Conservation (phyloP, 2,113 vertebrate species). For the Callocephalon fimbriatum region DNA sequence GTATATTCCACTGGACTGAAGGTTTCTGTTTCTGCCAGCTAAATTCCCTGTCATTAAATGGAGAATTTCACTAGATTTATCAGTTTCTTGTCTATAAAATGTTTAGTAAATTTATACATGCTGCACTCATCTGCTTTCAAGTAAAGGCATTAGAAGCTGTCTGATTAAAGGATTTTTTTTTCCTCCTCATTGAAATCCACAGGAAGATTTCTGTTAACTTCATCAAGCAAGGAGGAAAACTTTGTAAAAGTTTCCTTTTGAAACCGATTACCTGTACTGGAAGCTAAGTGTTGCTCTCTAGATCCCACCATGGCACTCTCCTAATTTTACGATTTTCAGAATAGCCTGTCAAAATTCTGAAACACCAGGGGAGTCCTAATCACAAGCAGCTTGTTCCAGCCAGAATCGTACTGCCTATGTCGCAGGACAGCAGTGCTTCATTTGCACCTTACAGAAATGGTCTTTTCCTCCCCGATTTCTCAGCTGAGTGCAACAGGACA, state of each 20-base stretch:
- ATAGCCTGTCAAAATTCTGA: slow-evolving; percentile 19
- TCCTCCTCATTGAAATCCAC: background rate
- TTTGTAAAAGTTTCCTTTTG: background rate
- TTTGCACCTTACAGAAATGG: slow-evolving; percentile 42
- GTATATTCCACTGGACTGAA: background rate
- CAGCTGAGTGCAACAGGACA: background rate
- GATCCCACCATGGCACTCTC: background rate
- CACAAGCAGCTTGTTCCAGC: background rate
- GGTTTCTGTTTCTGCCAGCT: background rate
- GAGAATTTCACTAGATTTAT: background rate
- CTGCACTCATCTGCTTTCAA: background rate
- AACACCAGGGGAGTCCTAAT: background rate
- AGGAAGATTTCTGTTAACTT: background rate
- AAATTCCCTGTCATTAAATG: background rate
- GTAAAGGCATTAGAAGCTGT: background rate
- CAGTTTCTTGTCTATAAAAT: background rate
- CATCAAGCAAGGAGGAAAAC: background rate
- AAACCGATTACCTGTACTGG: background rate
- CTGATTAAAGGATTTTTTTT: background rate
- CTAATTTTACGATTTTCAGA: slow-evolving; percentile 15
- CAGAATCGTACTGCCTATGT: background rate
- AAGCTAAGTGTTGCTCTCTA: background rate
- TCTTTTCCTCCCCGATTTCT: slow-evolving; percentile 11
- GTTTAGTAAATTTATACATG: background rate
- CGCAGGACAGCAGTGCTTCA: slow-evolving; percentile 12